phyloP scores from a whole-genome alignment of 2,797 vertebrate genomes.

The Euthynnus affinis region DNA sequence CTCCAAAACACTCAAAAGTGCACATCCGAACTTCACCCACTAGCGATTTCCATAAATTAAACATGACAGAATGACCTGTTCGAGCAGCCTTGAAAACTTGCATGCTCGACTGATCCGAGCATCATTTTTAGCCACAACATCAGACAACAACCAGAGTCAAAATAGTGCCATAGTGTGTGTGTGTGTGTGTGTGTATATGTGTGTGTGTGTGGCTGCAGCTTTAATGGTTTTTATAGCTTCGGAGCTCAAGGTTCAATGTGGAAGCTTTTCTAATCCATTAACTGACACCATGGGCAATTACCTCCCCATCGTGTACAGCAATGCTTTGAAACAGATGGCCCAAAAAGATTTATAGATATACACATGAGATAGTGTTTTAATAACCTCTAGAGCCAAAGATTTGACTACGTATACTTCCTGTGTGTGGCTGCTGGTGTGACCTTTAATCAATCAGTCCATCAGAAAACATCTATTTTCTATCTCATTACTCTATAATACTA shows the following conservation, averaged over 20 bases:
- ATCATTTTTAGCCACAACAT: conserved; percentile 24
- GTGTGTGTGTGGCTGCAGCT: conserved; percentile 1
- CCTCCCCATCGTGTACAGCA: conserved; percentile 54
- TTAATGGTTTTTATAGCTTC: conserved; percentile 49
- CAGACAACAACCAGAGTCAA: conserved; percentile 12
- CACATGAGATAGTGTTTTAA: conserved; percentile 18
- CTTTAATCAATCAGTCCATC: conserved; percentile 34
- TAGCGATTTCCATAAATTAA: not conserved
- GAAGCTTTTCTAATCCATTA: conserved; percentile 63
- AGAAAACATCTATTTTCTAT: conserved; percentile 34
- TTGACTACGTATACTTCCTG: conserved; percentile 15
- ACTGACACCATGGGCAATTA: conserved; percentile 67
- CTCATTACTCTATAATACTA: not conserved
- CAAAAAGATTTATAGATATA: conserved; percentile 30
- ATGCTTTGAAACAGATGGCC: conserved; percentile 50
- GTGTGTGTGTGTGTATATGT: too few relatives aligned
- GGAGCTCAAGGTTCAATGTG: conserved; percentile 55
- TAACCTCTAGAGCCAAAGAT: conserved; percentile 51
- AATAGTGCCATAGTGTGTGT: too few relatives aligned
- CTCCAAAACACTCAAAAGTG: not conserved
- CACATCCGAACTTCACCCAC: conserved; percentile 1
- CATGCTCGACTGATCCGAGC: not conserved
- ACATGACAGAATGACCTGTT: conserved; percentile 19
- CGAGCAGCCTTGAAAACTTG: conserved; percentile 27
- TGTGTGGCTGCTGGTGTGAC: conserved; percentile 10